These are phyloP conservation scores for Numida meleagris DNA, from an alignment of 2,113 vertebrate genomes.

Conservation along the genomic window DNA sequence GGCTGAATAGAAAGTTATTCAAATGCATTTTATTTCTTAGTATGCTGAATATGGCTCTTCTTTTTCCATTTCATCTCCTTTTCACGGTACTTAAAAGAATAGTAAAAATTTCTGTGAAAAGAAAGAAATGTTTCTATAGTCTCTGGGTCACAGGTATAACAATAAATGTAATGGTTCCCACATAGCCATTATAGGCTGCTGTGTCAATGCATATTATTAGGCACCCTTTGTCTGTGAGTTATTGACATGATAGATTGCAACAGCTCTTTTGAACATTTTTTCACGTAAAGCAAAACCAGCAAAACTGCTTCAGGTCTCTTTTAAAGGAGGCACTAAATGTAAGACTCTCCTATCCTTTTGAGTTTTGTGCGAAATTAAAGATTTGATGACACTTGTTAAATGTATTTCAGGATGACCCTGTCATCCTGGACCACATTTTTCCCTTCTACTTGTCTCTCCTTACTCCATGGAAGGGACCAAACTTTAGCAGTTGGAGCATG, in stretches of 20 bases:
- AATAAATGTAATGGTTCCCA: conserved; percentile 31
- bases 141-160: conserved; percentile 23
- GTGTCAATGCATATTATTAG: conserved; percentile 52
- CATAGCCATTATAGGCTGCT: conserved; percentile 18
- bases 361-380: conserved; percentile 33
- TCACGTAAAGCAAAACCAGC: conserved; percentile 46
- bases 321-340: conserved; percentile 27
- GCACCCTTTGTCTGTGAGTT: conserved; percentile 47
- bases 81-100: neutral
- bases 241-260: conserved; percentile 49
- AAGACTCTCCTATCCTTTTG: neutral
- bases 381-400: conserved; percentile 39
- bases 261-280: conserved; percentile 52
- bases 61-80: neutral
- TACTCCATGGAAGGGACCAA: neutral
- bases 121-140: conserved; percentile 20
- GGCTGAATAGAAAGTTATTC: neutral
- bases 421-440: neutral
- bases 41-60: neutral
- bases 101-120: conserved; percentile 14
- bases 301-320: conserved; percentile 39
- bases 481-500: conserved; percentile 18
- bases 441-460: neutral
- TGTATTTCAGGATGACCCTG: neutral
- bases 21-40: neutral